phyloP scores from a whole-genome alignment of 1,140 invertebrate genomes.

The Leptopilina clavipes region DNA sequence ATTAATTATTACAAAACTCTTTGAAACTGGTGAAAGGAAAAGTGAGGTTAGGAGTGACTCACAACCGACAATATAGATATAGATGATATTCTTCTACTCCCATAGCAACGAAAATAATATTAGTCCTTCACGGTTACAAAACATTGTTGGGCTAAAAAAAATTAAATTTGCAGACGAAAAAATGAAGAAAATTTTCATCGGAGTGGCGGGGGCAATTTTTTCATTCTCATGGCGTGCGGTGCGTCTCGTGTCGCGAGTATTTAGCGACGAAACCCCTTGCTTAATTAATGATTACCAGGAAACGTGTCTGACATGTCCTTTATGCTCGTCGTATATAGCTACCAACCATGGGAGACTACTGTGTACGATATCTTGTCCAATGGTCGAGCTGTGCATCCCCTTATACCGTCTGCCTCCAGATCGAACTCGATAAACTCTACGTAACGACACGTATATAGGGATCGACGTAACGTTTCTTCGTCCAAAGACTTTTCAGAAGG shows the following conservation, averaged over 20 bases:
- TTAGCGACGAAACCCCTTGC: conserved; percentile 64
- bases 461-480: conserved; percentile 38
- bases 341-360: conserved; percentile 51
- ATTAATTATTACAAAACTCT: too few relatives aligned
- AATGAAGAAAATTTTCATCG: neutral
- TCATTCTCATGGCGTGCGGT: neutral
- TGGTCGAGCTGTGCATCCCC: conserved; percentile 43
- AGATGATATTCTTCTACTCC: too few relatives aligned
- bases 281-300: conserved; percentile 74
- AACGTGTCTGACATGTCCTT: conserved; percentile 67
- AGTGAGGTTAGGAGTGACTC: too few relatives aligned
- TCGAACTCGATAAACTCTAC: conserved; percentile 53
- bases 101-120: too few relatives aligned
- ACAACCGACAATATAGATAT: too few relatives aligned
- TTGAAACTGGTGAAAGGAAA: too few relatives aligned
- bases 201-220: conserved; percentile 18
- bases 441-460: conserved; percentile 34
- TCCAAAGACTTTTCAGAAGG: conserved; percentile 27
- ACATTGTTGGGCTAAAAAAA: too few relatives aligned
- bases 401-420: conserved; percentile 51
- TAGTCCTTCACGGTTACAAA: too few relatives aligned
- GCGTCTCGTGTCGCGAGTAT: conserved; percentile 57
- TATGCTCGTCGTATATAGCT: conserved; percentile 57
- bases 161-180: neutral
- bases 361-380: conserved; percentile 50